A percentile compares a stretch with the other conserved stretches of the same genome.
Evolutionary conservation across 2,113 vertebrate species (phyloP).

Genomic region (Aphyosemion australe): DNA sequence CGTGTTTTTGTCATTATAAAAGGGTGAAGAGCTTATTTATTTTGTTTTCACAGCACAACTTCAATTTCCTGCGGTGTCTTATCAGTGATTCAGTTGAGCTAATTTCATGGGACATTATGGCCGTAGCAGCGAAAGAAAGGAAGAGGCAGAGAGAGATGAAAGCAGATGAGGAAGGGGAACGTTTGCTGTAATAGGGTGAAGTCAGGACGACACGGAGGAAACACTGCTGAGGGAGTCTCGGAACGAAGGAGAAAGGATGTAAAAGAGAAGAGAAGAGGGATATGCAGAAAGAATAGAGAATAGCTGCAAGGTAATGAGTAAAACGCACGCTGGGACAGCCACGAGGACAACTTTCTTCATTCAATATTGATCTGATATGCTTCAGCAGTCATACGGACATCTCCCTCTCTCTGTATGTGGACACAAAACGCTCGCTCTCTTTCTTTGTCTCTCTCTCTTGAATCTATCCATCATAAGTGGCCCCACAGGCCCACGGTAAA

Average conservation of each 20-base stretch:
- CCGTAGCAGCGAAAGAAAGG: conserved; percentile 16
- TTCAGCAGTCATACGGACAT: conserved; percentile 48
- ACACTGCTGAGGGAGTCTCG: conserved; percentile 6
- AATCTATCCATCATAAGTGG: conserved; percentile 51
- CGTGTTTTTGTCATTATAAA: conserved; percentile 7
- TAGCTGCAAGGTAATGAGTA: conserved; percentile 23
- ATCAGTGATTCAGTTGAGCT: conserved; percentile 63
- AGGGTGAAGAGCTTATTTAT: conserved; percentile 33
- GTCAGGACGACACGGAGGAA: conserved; percentile 4
- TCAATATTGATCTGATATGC: conserved; percentile 63
- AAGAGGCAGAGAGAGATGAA: conserved; percentile 17
- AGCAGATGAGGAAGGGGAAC: conserved; percentile 11
- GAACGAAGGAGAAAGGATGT: conserved; percentile 5
- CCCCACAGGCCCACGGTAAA: conserved; percentile 46
- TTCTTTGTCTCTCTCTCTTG: conserved; percentile 10
- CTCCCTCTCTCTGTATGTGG: conserved; percentile 9
- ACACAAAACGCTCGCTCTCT: conserved; percentile 5
- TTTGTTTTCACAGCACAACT: conserved; percentile 46
- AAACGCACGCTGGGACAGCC: conserved; percentile 26
- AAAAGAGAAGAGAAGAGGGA: conserved; percentile 14
- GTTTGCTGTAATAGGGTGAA: neutral
- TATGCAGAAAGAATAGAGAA: conserved; percentile 37
- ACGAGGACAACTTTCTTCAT: conserved; percentile 54
- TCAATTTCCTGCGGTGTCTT: conserved; percentile 53
- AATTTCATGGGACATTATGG: conserved; percentile 52